Conservation (phyloP, 2,888 invertebrate species). For the Limnephilus rhombicus region DNA sequence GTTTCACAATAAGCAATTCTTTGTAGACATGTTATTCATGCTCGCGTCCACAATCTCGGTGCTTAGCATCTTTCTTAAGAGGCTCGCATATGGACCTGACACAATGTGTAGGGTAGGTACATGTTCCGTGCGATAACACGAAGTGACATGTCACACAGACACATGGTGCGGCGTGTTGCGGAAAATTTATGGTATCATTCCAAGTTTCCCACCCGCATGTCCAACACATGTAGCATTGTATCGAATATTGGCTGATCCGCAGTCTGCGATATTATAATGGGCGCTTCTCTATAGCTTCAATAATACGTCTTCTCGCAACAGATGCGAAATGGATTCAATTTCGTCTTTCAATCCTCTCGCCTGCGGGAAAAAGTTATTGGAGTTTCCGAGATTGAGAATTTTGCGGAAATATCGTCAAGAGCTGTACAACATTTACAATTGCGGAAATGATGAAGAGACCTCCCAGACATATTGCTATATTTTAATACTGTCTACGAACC, state of each 20-base stretch:
- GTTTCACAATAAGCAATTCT: background rate
- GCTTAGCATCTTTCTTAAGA: constrained; percentile 6
- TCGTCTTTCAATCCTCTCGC: constrained; percentile 47
- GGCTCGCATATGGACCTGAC: constrained; percentile 15
- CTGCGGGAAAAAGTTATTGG: constrained; percentile 42
- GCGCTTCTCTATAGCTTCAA: background rate
- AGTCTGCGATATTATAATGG: background rate
- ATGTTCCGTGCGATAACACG: background rate
- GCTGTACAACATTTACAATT: background rate
- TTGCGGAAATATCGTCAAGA: background rate
- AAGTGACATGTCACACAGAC: constrained; percentile 11
- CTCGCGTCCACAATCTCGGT: background rate
- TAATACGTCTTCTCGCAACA: background rate
- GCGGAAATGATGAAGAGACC: background rate
- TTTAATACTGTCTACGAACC: background rate
- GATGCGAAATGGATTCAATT: constrained; percentile 42
- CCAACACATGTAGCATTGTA: constrained; percentile 28
- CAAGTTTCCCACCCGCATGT: background rate
- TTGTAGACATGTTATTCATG: background rate
- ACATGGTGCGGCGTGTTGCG: constrained; percentile 36
- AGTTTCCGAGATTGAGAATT: constrained; percentile 7
- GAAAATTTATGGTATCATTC: constrained; percentile 40
- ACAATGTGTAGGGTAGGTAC: background rate
- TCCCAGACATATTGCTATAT: background rate
- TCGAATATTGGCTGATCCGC: constrained; percentile 21